These are phyloP conservation scores for Nothoprocta perdicaria DNA, from an alignment of 2,113 vertebrate species.

Conservation along the genomic window DNA sequence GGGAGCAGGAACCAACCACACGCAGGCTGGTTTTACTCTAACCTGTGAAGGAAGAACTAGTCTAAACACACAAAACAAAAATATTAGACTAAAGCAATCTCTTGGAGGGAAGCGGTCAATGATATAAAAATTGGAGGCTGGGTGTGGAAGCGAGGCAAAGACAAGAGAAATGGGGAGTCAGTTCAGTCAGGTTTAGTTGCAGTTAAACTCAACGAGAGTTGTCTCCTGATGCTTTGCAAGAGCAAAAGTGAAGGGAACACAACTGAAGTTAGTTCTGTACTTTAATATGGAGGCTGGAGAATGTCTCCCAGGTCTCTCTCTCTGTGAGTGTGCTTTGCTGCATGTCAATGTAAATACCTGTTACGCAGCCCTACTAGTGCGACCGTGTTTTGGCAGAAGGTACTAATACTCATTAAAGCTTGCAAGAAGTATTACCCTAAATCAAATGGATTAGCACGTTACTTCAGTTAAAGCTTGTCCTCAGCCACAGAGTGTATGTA, in stretches of 20 bases:
- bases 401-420: neutral
- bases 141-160: neutral
- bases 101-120: neutral
- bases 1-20: neutral
- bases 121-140: neutral
- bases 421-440: neutral
- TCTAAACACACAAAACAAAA: neutral
- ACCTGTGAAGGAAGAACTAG: rapidly evolving
- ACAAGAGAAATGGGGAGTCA: neutral
- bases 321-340: too few relatives aligned
- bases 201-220: neutral
- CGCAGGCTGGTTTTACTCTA: neutral
- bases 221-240: neutral
- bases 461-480: neutral
- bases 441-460: neutral
- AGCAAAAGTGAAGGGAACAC: neutral
- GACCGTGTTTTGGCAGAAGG: neutral
- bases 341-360: rapidly evolving
- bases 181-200: neutral
- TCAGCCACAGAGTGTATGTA: neutral
- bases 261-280: neutral
- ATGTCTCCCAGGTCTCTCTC: neutral
- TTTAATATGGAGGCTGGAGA: neutral
- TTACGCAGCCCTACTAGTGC: rapidly evolving
- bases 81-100: neutral